A percentile compares a stretch with the other conserved stretches of the same genome.
phyloP scores from a whole-genome alignment of 2,888 invertebrate genomes.

The Achlya flavicornis region DNA sequence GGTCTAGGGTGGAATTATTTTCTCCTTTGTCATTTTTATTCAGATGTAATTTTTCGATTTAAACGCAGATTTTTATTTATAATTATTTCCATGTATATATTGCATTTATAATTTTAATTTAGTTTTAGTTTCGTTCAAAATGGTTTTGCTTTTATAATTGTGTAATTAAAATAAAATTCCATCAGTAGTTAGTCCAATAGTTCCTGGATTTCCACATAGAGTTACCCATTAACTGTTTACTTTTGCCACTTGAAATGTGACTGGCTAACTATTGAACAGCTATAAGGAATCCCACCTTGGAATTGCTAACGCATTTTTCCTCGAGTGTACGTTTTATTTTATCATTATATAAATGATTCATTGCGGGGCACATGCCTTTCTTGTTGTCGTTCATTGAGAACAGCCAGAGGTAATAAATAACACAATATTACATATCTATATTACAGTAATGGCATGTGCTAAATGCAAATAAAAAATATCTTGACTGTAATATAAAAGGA shows the following conservation, averaged over 20 bases:
- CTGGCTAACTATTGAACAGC: neutral
- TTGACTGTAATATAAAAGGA: neutral
- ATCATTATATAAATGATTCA: conserved; percentile 7
- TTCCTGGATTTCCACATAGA: too few relatives aligned
- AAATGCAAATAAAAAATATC: neutral
- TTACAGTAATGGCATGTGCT: neutral
- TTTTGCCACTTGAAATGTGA: neutral
- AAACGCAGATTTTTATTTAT: too few relatives aligned
- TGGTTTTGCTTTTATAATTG: too few relatives aligned
- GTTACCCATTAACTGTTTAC: neutral
- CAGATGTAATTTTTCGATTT: too few relatives aligned
- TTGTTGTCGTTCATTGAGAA: conserved; percentile 8
- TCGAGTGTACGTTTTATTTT: neutral
- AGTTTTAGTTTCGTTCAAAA: too few relatives aligned
- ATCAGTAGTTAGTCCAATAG: too few relatives aligned
- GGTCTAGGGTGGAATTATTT: neutral
- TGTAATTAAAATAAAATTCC: too few relatives aligned
- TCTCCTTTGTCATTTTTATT: too few relatives aligned
- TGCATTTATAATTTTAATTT: too few relatives aligned
- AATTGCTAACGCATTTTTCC: conserved; percentile 5
- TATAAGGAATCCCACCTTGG: neutral
- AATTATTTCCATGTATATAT: too few relatives aligned
- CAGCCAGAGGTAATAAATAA: neutral
- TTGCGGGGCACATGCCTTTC: neutral
- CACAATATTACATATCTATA: neutral